These are phyloP conservation scores for Odontophorus gujanensis DNA, from an alignment of 2,113 vertebrate species.

Conservation along the genomic window DNA sequence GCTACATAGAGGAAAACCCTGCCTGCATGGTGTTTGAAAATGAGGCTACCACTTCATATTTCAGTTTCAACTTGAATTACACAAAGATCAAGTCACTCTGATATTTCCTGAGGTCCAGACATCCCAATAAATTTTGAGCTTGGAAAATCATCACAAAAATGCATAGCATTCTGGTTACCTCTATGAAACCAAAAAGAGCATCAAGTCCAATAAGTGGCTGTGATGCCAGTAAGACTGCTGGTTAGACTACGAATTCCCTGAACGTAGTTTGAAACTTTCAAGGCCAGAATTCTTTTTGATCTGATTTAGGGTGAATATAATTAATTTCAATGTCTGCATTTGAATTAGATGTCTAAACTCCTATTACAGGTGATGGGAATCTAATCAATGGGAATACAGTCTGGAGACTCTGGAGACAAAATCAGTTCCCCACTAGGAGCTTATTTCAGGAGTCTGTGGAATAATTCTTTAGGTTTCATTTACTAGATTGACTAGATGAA, in stretches of 20 bases:
- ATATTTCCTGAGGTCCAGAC: background rate
- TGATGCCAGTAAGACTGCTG: background rate
- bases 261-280: background rate
- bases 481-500: background rate
- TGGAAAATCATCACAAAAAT: background rate
- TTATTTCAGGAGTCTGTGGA: background rate
- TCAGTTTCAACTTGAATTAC: background rate
- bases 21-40: background rate
- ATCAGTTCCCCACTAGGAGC: background rate
- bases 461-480: background rate
- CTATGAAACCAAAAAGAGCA: background rate
- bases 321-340: background rate
- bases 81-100: background rate
- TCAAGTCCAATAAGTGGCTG: background rate
- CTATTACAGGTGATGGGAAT: background rate
- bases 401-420: background rate
- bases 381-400: background rate
- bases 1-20: background rate
- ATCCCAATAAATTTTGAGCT: background rate
- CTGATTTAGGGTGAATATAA: background rate
- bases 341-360: background rate
- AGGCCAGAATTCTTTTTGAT: background rate
- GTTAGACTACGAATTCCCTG: background rate
- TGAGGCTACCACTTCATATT: background rate
- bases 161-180: background rate